These are phyloP conservation scores for Xestia sexstrigata DNA, from an alignment of 2,888 invertebrate species.

Conservation along the genomic window DNA sequence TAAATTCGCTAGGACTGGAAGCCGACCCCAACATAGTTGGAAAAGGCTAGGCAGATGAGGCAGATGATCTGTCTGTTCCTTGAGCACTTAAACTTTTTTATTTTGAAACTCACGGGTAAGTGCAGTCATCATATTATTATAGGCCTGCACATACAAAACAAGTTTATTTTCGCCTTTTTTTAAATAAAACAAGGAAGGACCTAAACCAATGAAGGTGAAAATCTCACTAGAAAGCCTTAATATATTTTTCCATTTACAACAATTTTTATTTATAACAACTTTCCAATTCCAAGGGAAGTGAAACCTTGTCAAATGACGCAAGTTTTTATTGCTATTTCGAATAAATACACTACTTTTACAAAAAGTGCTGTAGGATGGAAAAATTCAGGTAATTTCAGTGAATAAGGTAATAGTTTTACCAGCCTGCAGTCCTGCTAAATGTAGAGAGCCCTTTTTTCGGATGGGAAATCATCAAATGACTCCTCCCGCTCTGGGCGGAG, in stretches of 20 bases:
- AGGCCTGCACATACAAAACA: neutral
- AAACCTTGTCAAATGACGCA: conserved; percentile 29
- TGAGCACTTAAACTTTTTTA: neutral
- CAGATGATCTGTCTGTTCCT: neutral
- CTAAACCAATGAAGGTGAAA: no score
- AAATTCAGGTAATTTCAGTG: neutral
- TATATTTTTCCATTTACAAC: neutral
- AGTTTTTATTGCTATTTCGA: conserved; percentile 17
- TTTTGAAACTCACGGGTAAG: no score
- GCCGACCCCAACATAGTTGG: no score
- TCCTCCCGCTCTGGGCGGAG: no score
- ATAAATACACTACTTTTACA: conserved; percentile 8
- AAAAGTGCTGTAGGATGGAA: neutral
- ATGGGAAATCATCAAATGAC: no score
- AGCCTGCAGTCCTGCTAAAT: neutral
- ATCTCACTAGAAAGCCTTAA: neutral
- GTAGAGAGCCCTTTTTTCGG: neutral
- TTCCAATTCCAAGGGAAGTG: conserved; percentile 47
- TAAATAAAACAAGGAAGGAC: neutral
- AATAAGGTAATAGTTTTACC: neutral
- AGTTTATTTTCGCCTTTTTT: neutral
- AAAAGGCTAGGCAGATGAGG: no score
- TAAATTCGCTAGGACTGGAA: no score
- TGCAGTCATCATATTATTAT: no score
- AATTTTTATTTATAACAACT: conserved; percentile 26